Evolutionary conservation across 2,113 vertebrate genomes (phyloP), one percentile per base, ranked within the genome.

Genomic region (Cyphotilapia sp.): DNA sequence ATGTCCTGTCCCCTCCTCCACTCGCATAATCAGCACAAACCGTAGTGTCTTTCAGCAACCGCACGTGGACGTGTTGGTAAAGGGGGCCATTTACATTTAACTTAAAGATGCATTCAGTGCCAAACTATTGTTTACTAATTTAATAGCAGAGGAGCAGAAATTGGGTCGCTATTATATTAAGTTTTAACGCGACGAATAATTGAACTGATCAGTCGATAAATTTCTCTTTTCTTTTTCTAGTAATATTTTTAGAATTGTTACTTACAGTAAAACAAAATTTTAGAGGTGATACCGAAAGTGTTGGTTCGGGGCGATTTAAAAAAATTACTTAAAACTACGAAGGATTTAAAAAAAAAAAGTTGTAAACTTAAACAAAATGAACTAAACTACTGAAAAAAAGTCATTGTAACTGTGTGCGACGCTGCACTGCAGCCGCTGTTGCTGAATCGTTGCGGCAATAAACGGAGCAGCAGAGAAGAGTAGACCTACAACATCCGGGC

Each of bases 401-500:
- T 47, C 3, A 33, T 16, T 38, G 10, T 40, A 87, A 82, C 9
- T 76, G 5, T 22, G 80, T 45, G 66, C 53, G 29, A 47, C 63
- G 49, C 49, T 85, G 86, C 71, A 17, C 74, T 82, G 35, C 78
- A 38, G 83, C 87, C 76, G 78, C 81, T 71, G 88, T 22, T 57
- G 49, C 88, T 91, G 89, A 89, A 90, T 85, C 84, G 90, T 90
- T 91, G 93, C 90, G 89, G 92, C 89, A 95, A 95, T 93, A 95
- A 94, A 93, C 91, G 86, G 93, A 93, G 95, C 93, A 49, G 94
- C 91, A 84, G 91, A 92, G 92, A 80, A 49, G 80, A 93, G 91
- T 49, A 91, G 94, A 95, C 89, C 93, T 91, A 94, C 96, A 96
- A 97, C 96, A 97, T 97, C 96, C 96, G 96, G 96, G 96, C 96